Base-by-base conservation (phyloP, 2,888 invertebrate genomes). In the Meloe dianella region DNA sequence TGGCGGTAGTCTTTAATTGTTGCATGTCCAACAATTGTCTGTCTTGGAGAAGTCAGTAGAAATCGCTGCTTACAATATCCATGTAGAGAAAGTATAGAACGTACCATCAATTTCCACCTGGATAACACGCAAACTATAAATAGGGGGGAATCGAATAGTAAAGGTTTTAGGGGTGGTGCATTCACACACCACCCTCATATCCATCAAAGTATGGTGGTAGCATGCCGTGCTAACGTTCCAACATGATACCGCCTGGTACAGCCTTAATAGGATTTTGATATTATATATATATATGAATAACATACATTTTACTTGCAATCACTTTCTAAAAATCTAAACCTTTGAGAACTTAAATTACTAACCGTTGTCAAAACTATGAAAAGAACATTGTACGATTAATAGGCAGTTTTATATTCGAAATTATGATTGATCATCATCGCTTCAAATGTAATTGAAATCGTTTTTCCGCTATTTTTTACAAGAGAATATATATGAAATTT, bases 191-290 rank as follows among this genome's bases (percentile, higher is more conserved):
- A 71, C 68, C 70, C 65, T 66, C 70, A 60, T 61, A 70, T 71
- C 73, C 70, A 71, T 73, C 73, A 73, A 72, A 67, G 63, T 65
- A 64, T 63, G 57, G 61, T 51, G 47, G 54, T 71, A 66, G 71
- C 73, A 69, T 73, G 71, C 67, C 67, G 66, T 64, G 70, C 68
- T 65, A 71, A 74, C 72, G 65, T 65, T 63, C 65, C 63, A 61
- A 66, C 73, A 68, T 76, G 77, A 74, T 74, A 76, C 77, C 63
- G 73, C 64, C 73, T 75, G 77, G 75, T 75, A 77, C 76, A 72
- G 69, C 61, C 67, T 71, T 69, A 73, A 73, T 70, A 69, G 69
- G 70, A 71, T 73, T 74, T 71, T 74, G 73, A 75, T 76, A 71
- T 74, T 74, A 70, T 71, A 32, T 32, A 69, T 70, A 27, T 27